These are phyloP conservation scores for Nomada hirtipes DNA, from an alignment of 2,888 invertebrate genomes.

Conservation along the genomic window DNA sequence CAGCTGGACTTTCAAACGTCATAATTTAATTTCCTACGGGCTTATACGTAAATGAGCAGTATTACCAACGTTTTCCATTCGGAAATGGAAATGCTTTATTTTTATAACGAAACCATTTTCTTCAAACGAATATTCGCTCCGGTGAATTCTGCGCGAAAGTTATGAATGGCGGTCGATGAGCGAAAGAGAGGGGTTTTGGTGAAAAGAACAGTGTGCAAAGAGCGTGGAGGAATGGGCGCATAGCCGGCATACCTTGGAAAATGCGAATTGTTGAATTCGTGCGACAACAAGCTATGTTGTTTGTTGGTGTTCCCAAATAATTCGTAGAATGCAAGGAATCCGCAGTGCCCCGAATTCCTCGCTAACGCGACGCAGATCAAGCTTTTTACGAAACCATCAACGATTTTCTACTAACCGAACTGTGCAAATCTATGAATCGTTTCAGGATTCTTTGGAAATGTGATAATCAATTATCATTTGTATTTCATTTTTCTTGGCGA, in stretches of 20 bases:
- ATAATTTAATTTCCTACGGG: not conserved
- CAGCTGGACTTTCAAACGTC: not conserved
- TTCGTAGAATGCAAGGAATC: constrained; percentile 29
- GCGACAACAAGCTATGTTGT: constrained; percentile 34
- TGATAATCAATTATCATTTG: constrained; percentile 6
- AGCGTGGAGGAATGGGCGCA: constrained; percentile 6
- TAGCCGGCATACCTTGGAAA: constrained; percentile 38
- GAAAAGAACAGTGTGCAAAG: constrained; percentile 32
- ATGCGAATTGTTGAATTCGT: constrained; percentile 48
- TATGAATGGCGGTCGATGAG: constrained; percentile 11
- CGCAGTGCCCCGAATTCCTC: constrained; percentile 15
- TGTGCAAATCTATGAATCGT: not conserved
- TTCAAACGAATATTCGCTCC: not conserved
- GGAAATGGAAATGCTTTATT: not conserved
- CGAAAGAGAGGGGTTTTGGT: constrained; percentile 22
- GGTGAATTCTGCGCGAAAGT: not conserved
- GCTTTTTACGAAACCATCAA: constrained; percentile 8
- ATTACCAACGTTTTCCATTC: not conserved
- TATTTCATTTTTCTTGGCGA: too few species aligned
- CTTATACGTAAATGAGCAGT: not conserved
- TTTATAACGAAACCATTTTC: not conserved
- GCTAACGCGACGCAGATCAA: constrained; percentile 24
- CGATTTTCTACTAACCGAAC: not conserved
- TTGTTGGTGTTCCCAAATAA: constrained; percentile 42
- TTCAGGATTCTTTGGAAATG: not conserved